Base-by-base conservation (phyloP, 2,797 vertebrate genomes). In the Sebastes jordani region DNA sequence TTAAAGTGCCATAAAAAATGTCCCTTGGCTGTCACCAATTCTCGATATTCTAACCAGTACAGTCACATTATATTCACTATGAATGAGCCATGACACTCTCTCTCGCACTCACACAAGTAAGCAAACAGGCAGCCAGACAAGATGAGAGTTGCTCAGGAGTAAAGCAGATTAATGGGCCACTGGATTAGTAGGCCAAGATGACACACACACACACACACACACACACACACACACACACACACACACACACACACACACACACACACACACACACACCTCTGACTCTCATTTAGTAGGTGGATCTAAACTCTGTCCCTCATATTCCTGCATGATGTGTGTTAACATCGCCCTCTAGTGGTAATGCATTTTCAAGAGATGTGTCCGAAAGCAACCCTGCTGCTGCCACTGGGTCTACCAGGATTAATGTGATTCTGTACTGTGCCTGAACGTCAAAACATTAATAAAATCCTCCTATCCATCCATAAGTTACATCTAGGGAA, bases 131-230 rank as follows among this genome's bases (percentile, higher is more conserved):
- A 70, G 58, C 64, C 69, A 72, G 74, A 82, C 79, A 71, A 64
- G 81, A 88, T 18, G 23, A 82, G 84, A 89, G 85, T 83, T 76
- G 60, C 62, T 83, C 77, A 84, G 76, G 88, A 90, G 85, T 77
- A 91, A 93, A 92, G 89, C 85, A 90, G 94, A 93, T 94, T 93
- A 93, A 89, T 90, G 82, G 84, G 85, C 76, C 84, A 89, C 63
- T 93, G 89, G 93, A 94, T 93, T 93, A 92, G 79, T 89, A 86
- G 90, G 85, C 73, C 91, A 92, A 90, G 85, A 91, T 88, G 83
- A 83, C 89, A 68, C 59, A 71, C 84, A 20, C 22, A 34, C 55
- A 56, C 27, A 27, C 52, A 23, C 56, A 29, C 64, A 25, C 34
- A 27, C 7, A 25, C 34, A 27, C 59, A 72, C 84, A 30, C 22